Evolutionary conservation across 2,888 invertebrate species (phyloP), one percentile per base, ranked within the genome.

Genomic region (Tipula confusa): DNA sequence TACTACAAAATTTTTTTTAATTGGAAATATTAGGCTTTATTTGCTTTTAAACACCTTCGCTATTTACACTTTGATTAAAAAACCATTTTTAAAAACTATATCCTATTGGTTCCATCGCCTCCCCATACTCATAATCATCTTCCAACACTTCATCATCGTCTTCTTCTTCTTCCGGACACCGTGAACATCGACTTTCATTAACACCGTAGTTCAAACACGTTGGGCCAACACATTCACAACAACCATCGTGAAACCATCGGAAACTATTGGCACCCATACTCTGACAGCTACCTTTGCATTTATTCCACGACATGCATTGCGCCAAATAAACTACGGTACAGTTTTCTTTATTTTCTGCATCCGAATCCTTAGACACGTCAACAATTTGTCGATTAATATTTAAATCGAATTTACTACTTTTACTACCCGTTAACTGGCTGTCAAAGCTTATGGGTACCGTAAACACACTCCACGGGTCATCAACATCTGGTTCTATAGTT

Each of bases 231-330:
- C 98, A 98, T 89, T 98, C 96, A 88, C 98, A 98, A 88, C 98
- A 98, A 0, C 97, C 97, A 87, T 97, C 96, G 89, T 97, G 96
- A 90, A 97, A 97, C 97, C 97, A 97, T 87, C 96, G 92, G 84
- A 87, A 88, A 84, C 90, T 89, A 85, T 88, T 89, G 81, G 89
- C 89, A 48, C 89, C 89, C 85, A 89, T 89, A 83, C 87, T 87
- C 85, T 88, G 88, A 88, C 98, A 98, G 29, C 94, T 93, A 82
- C 93, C 93, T 86, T 93, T 93, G 88, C 98, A 98, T 88, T 97
- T 97, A 88, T 94, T 94, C 91, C 94, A 93, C 1, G 97, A 95
- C 91, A 95, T 94, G 88, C 98, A 98, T 87, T 96, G 94, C 33
- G 95, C 93, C 93, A 97, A 93, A 90, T 95, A 98, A 0, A 96